Base-by-base conservation (phyloP, 2,797 vertebrate genomes). In the Meriones psammophilus region DNA sequence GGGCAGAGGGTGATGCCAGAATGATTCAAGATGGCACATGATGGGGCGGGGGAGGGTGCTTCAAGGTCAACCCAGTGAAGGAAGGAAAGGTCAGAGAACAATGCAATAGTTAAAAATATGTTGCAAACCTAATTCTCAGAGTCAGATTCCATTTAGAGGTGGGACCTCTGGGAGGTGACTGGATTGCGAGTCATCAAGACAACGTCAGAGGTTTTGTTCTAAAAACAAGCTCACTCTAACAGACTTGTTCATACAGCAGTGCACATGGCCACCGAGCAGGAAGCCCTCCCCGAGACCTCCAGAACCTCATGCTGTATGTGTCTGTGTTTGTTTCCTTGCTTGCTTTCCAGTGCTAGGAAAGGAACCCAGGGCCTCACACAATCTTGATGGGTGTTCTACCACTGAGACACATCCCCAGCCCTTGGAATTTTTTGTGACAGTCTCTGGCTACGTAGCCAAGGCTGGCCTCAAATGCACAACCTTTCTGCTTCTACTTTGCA, bases 31-130 rank as follows among this genome's bases (percentile, higher is more conserved):
- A 71, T 18, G 62, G 83, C 28, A 8, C 54, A n/a, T 64, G 17
- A 13, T 18, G 0, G 0, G 0, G 0, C 4, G 13, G 46, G 33
- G 42, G 30, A 33, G 2, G 3, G 58, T 22, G 7, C 4, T 15
- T 22, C 24, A 8, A 64, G 76, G 7, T 12, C 1, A 24, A 36
- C 36, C 10, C 22, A 8, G 0, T 13, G 54, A 78, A 50, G 58
- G 54, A 80, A 39, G 50, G 50, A 33, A 87, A 77, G 28, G 46
- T 20, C 28, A 74, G 78, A 17, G 26, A 46, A 30, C 12, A 13
- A 30, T 83, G 24, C 15, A 50, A 8, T 50, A 50, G 50, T 50
- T 50, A 10, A 10, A 50, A 10, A 50, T 24, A 4, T 74, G 30
- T 5, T 74, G 39, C 36, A 84, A 74, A 5, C 39, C 36, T 58